Evolutionary conservation across 2,797 vertebrate species (phyloP), one percentile per base, ranked within the genome.

Genomic region (Neostethus bicornis): DNA sequence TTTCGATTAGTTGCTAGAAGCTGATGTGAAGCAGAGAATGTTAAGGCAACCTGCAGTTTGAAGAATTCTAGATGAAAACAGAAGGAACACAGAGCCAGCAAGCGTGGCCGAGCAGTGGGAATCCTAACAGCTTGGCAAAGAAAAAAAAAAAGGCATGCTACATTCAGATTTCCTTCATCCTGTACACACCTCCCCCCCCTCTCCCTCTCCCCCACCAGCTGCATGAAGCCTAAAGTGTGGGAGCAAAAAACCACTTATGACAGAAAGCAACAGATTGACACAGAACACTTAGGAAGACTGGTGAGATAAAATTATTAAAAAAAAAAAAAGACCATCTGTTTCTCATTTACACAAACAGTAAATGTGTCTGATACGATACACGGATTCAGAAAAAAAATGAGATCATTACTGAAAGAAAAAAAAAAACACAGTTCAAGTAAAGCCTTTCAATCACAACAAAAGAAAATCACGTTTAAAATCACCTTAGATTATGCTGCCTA

Each of bases 1-100:
- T 60, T 48, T 32, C 55, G 41, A 50, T 70, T 39, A 13, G 34
- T 28, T 50, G 35, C 23, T 6, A 41, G 66, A 66, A 66, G 65
- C 51, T 11, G 19, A 23, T 35, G 38, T 7, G 46, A 53, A 50
- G 46, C 41, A 38, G 70, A 58, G 50, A 2, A 73, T 47, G 62
- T 85, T 85, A 87, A 87, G 84, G 81, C 83, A 80, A 81, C 77
- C 71, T 61, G 75, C 59, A 73, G 71, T 70, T 34, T 51, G 51
- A 46, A 62, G 53, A 73, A 43, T 51, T 71, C 19, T 60, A 37
- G 6, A 23, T 1, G 20, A 56, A 41, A 16, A 38, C 0, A 16
- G 20, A 16, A 63, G 42, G 51, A 53, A 50, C 1, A 24, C 43
- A 43, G 51, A 48, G 43, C 58, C 34, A 55, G 56, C 29, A 47